Evolutionary conservation across 30 jellyfish, hydroid and myxozoan genomes (phyloP), one percentile per base, ranked within the genome.

Genomic region (Pelagia noctiluca): DNA sequence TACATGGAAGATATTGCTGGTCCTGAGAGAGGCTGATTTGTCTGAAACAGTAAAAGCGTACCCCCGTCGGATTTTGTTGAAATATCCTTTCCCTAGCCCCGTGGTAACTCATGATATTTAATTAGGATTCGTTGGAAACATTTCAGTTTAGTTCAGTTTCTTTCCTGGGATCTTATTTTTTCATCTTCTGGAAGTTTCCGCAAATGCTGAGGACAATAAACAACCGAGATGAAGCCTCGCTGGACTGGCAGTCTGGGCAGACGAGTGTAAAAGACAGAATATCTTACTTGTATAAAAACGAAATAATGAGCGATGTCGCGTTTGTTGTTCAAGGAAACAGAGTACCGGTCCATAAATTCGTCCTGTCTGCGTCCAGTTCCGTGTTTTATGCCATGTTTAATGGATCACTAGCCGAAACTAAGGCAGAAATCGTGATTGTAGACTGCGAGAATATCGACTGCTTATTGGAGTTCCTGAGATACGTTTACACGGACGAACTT

Each of bases 311-410:
- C 35, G 90, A 80, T 35, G 84, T 80, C 0, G 22, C 75, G 11
- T 80, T 80, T 50, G 32, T 80, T 21, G 90, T 80, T 46, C 35
- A 72, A 19, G 53, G 71, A 18, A 71, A 63, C 50, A 57, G 90
- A 63, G 80, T 80, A 16, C 84, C 90, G 0, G 90, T 72, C 3
- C 90, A 80, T 37, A 80, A 80, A 38, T 80, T 80, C 35, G 82
- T 80, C 47, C 90, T 80, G 50, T 80, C 90, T 0, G 70, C 90
- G 1, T 46, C 84, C 84, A 80, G 90, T 66, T 80, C 90, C 5
- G 90, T 80, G 50, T 80, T 80, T 32, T 80, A 34, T 67, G 84
- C 90, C 42, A 80, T 80, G 90, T 80, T 80, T 34, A 37, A 80
- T 54, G 90, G 90, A 19, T 80, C 83, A 7, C 33, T 80, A 32